Percentiles rank a stretch among this genome's conserved stretches.
These are phyloP conservation scores for Lathamus discolor DNA, from an alignment of 2,113 vertebrate species.

Conservation along the genomic window DNA sequence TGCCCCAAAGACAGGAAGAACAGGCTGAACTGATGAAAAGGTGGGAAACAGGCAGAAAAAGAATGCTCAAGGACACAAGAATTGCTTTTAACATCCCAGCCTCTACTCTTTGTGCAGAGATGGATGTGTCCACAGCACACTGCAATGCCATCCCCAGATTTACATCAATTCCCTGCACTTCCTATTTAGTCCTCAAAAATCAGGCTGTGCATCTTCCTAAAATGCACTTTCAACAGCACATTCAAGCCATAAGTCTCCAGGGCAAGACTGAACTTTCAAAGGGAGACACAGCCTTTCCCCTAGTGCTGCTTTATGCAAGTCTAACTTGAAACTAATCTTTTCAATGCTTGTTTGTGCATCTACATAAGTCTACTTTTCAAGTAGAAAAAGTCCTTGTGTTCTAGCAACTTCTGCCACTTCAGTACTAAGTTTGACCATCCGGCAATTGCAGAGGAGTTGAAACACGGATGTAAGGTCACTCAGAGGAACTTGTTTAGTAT, in stretches of 20 bases:
- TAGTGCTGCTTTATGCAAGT: neutral
- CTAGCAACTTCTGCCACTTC: neutral
- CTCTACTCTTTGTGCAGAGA: neutral
- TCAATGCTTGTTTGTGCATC: neutral
- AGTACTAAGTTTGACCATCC: fast-evolving
- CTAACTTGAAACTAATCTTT: neutral
- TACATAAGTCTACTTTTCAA: neutral
- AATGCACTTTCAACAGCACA: neutral
- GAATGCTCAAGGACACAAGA: neutral
- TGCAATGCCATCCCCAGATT: neutral
- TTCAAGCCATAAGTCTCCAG: neutral
- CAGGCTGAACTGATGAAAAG: neutral
- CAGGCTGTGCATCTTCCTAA: neutral
- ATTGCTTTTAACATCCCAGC: neutral
- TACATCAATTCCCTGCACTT: neutral
- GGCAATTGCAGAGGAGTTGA: neutral
- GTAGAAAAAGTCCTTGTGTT: neutral
- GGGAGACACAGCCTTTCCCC: neutral
- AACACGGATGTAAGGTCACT: neutral
- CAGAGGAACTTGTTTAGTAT: neutral
- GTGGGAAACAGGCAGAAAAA: neutral
- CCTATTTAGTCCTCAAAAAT: neutral
- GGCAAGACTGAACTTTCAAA: neutral
- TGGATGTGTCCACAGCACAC: neutral
- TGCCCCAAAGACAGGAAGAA: neutral